Evolutionary conservation across 2,797 vertebrate genomes (phyloP).

Genomic region (Peromyscus eremicus): DNA sequence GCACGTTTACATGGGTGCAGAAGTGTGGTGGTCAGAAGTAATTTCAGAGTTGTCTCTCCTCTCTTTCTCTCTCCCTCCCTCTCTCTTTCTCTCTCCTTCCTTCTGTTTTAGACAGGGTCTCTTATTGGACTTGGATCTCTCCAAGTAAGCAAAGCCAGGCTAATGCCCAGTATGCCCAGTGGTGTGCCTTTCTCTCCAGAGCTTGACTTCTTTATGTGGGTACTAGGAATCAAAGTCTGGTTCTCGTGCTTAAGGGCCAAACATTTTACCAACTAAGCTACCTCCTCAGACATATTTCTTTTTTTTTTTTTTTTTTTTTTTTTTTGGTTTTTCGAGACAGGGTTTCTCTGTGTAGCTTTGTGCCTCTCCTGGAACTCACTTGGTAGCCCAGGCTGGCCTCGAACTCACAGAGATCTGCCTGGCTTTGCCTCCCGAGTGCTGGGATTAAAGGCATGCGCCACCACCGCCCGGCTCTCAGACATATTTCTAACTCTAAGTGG

Average conservation of each 20-base stretch:
- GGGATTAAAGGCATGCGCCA: too few species aligned
- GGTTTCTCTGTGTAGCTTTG: too few species aligned
- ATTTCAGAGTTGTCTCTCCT: too few species aligned
- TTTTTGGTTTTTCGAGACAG: too few species aligned
- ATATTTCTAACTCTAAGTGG: neutral
- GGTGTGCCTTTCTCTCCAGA: neutral
- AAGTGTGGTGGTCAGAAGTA: neutral
- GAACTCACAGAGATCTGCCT: too few species aligned
- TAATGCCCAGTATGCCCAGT: neutral
- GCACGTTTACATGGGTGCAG: neutral
- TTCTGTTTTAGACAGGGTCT: neutral
- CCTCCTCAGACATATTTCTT: neutral
- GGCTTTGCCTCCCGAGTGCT: too few species aligned
- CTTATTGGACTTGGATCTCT: neutral
- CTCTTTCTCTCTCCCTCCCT: fast-evolving
- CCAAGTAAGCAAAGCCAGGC: neutral
- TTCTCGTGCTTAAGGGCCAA: neutral
- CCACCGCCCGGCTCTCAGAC: too few species aligned
- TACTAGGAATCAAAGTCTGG: neutral
- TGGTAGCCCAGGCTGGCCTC: too few species aligned
- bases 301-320: too few species aligned
- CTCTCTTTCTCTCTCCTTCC: too few species aligned
- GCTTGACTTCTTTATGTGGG: neutral
- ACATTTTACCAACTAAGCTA: neutral
- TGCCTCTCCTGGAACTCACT: too few species aligned